Percentiles rank a stretch among this genome's conserved stretches.
These are phyloP conservation scores for Hylia prasina DNA, from an alignment of 2,113 vertebrate genomes.

Conservation along the genomic window DNA sequence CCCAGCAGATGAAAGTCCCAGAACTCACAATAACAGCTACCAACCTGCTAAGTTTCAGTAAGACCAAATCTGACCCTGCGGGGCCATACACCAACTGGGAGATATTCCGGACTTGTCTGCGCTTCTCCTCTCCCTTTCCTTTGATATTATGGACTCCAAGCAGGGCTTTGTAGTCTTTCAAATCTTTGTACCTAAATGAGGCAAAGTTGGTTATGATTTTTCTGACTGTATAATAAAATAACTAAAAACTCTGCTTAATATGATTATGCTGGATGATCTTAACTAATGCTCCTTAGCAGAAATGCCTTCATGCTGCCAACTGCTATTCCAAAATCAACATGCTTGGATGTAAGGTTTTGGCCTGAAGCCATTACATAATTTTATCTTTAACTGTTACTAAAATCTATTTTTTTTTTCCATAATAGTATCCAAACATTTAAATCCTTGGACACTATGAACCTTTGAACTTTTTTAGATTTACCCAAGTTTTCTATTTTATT, in stretches of 20 bases:
- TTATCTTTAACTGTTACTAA: not conserved
- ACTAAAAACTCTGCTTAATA: not conserved
- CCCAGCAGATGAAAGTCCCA: not conserved
- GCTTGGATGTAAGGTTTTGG: not conserved
- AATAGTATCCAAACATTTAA: not conserved
- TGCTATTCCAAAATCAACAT: conserved; percentile 36
- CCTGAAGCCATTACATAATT: not conserved
- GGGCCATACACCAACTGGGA: conserved; percentile 92
- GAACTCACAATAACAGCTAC: conserved; percentile 7
- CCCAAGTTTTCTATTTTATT: conserved; percentile 5
- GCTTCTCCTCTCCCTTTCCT: conserved; percentile 76
- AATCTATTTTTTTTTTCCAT: not conserved
- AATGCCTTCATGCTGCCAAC: not conserved
- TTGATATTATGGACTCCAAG: conserved; percentile 88
- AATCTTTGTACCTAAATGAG: conserved; percentile 82
- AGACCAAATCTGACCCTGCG: conserved; percentile 86
- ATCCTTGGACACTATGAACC: not conserved
- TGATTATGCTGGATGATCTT: not conserved
- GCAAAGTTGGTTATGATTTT: not conserved
- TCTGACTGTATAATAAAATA: not conserved
- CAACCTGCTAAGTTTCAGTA: conserved; percentile 88
- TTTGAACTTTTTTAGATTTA: not conserved
- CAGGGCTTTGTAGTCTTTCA: conserved; percentile 91
- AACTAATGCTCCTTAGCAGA: not conserved
- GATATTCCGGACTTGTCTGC: conserved; percentile 85